These are phyloP conservation scores for Podilymbus podiceps DNA, from an alignment of 2,113 vertebrate genomes.

Conservation along the genomic window DNA sequence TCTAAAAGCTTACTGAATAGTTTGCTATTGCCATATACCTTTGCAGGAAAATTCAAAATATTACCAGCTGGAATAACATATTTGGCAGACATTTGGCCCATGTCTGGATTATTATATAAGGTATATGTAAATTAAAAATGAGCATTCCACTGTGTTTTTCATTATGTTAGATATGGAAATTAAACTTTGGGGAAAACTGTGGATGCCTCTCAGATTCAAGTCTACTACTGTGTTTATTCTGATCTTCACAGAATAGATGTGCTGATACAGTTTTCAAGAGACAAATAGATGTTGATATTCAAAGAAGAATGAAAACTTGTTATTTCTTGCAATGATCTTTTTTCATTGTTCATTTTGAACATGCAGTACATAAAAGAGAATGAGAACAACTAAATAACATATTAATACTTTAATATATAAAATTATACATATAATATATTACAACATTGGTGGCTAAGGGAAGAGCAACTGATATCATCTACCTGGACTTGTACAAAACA, in stretches of 20 bases:
- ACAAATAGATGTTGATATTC: not conserved
- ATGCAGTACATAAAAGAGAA: fast-evolving
- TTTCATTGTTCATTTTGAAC: not conserved
- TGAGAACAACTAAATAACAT: not conserved
- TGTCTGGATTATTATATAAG: not conserved
- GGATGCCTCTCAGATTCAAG: not conserved
- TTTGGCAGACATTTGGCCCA: not conserved
- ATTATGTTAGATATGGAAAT: not conserved
- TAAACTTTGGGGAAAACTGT: not conserved
- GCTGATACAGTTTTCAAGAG: not conserved
- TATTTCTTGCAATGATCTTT: not conserved
- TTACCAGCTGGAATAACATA: not conserved
- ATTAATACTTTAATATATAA: not conserved
- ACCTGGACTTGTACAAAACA: too few species aligned
- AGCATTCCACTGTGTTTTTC: not conserved
- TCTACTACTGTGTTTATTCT: not conserved
- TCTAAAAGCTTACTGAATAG: not conserved
- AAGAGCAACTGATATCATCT: too few species aligned
- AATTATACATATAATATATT: too few species aligned
- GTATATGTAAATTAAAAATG: not conserved
- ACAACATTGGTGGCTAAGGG: too few species aligned
- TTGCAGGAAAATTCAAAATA: not conserved
- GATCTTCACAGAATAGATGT: not conserved
- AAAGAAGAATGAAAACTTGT: not conserved
- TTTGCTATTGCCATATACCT: not conserved